Evolutionary conservation across 2,888 invertebrate genomes (phyloP), one percentile per base, ranked within the genome.

Genomic region (Stenoptilia bipunctidactyla): DNA sequence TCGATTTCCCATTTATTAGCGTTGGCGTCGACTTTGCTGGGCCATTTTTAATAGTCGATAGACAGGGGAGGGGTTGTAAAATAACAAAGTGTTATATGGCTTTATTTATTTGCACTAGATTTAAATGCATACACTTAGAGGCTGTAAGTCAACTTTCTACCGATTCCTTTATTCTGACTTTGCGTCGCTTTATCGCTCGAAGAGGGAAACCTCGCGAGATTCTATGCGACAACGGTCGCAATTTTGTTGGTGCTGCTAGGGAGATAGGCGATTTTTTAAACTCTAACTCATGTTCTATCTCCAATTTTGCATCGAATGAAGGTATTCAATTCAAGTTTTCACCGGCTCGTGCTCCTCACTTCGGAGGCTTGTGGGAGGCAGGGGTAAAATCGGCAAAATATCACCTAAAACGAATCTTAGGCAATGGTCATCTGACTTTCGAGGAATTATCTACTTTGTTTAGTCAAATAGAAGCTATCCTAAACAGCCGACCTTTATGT

Each of bases 171-270:
- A 43, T 49, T 35, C 15, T 43, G 15, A 27, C 40, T 0, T 27
- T 49, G 10, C 15, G 35, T 2, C 20, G 51, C 1, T 51, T 53
- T 35, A 39, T 45, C 5, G 34, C 50, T 15, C 47, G 51, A 6
- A 39, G 48, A 10, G 49, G 49, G 1, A 37, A 41, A 14, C 48
- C 49, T 1, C 5, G 8, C 1, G 44, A 45, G 27, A 44, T 52
- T 13, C 46, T 41, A 33, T 47, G 40, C 9, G 48, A 51, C 27
- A 50, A 47, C 36, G 50, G 51, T 6, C 37, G 47, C 8, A 53
- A 50, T 25, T 52, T 53, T 37, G 43, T 45, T 15, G 46, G 44
- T 8, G 46, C 47, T 1, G 40, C 30, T 15, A 48, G 43, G 12
- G 45, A 48, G 12, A 30, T 51, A 1, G 20, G 34, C 27, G 15